Base-by-base conservation (phyloP, 2,113 vertebrate genomes). In the Corythornis madagascariensis region DNA sequence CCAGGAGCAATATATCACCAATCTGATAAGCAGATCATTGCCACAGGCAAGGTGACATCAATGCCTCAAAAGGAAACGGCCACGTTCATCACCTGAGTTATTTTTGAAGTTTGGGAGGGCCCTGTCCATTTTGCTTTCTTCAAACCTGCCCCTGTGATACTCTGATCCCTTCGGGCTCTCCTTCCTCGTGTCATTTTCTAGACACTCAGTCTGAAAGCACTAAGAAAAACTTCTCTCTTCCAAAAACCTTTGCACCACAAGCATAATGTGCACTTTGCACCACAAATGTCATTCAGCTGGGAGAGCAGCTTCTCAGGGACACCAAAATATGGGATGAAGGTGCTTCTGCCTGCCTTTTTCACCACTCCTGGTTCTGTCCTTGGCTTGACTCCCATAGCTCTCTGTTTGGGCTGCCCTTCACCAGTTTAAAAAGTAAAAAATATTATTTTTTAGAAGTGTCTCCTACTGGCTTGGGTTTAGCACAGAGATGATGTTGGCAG, bases 31-130 rank as follows among this genome's bases (percentile, higher is more conserved):
- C 17, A 81, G 85, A 74, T 90, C 88, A 61, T 63, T 90, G 88
- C 76, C 89, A 91, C 86, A 66, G 80, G 90, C 85, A 83, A 79
- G 88, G 65, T 88, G 82, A 94, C 83, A 87, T 73, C 59, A 4
- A 0, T 64, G 61, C 65, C 74, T 83, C 86, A 91, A 63, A 94
- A 56, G 52, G 48, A 95, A 90, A 90, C 81, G 75, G 83, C 55
- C 72, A 83, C 82, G 69, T 80, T 86, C 86, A 83, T 80, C 76
- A 35, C 73, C 19, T 60, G 26, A 90, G 79, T 73, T 88, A 56
- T 71, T 91, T 88, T 64, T 78, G 83, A 90, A 93, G 69, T 48
- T 38, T 75, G 61, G 53, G 56, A 91, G 61, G 40, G 57, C 61
- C 43, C 64, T 89, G 38, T 55, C 57, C 15, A 2, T 16, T 90